Conservation (phyloP, 1,140 invertebrate species). For the Heliconius nattereri region DNA sequence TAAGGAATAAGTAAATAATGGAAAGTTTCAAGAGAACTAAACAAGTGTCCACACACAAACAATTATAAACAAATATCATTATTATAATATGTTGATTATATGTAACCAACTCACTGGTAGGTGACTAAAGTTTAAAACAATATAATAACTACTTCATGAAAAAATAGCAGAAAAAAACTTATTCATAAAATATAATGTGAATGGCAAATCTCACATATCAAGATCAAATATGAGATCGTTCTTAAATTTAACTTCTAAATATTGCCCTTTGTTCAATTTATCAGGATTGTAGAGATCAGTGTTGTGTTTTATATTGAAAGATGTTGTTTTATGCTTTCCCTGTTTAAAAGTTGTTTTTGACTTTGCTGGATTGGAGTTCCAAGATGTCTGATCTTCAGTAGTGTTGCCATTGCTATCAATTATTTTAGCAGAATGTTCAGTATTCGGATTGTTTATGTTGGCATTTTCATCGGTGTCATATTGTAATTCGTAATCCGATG, state of each 20-base stretch:
- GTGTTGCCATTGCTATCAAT: constrained; percentile 50
- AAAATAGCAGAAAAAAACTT: constrained; percentile 29
- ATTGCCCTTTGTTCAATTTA: constrained; percentile 75
- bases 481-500: constrained; percentile 48
- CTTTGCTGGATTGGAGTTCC: constrained; percentile 44
- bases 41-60: constrained; percentile 36
- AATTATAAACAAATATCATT: background rate
- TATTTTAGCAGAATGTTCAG: constrained; percentile 45
- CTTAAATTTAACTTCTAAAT: constrained; percentile 78
- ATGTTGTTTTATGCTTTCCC: constrained; percentile 45
- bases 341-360: constrained; percentile 15
- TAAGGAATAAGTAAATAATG: constrained; percentile 45
- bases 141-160: constrained; percentile 20
- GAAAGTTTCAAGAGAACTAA: constrained; percentile 46
- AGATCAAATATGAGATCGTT: constrained; percentile 82
- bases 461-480: constrained; percentile 46
- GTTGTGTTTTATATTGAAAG: constrained; percentile 71
- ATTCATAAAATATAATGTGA: constrained; percentile 16
- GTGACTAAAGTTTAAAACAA: constrained; percentile 38
- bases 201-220: constrained; percentile 74
- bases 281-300: constrained; percentile 71
- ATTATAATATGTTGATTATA: constrained; percentile 27
- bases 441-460: constrained; percentile 37
- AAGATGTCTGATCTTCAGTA: constrained; percentile 34
- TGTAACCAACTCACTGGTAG: constrained; percentile 46